These are phyloP conservation scores for Monarcha castaneiventris DNA, from an alignment of 2,113 vertebrate species.

Conservation along the genomic window DNA sequence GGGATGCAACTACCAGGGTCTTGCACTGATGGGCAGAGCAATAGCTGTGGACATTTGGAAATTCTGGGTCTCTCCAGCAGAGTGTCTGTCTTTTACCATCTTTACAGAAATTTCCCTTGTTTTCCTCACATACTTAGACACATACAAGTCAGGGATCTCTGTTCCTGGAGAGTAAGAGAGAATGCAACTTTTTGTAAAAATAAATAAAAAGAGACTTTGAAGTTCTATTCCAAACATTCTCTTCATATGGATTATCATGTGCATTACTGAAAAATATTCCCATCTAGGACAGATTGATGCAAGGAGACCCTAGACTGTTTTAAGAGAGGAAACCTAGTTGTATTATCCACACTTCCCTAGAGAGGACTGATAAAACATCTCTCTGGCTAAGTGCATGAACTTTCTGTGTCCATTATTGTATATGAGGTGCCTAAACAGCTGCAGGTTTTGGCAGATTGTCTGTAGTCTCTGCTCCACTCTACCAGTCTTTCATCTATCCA, in stretches of 20 bases:
- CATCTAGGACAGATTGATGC: neutral
- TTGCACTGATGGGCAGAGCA: neutral
- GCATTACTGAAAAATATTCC: neutral
- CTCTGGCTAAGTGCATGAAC: accelerated
- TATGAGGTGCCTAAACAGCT: neutral
- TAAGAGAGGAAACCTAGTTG: neutral
- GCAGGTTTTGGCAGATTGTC: neutral
- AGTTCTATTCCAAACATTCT: neutral
- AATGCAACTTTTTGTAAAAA: neutral
- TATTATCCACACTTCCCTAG: neutral
- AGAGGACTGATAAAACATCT: neutral
- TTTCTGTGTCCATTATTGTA: neutral
- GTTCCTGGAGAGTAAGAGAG: neutral
- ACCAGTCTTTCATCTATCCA: neutral
- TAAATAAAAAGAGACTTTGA: neutral
- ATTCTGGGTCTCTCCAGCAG: neutral
- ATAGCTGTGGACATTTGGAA: neutral
- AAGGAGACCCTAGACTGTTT: neutral
- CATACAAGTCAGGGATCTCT: neutral
- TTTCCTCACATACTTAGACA: neutral
- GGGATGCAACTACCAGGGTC: neutral
- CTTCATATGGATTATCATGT: neutral
- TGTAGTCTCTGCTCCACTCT: neutral
- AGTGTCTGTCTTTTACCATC: neutral
- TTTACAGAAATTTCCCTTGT: neutral